Conservation (phyloP, 2,113 vertebrate species). For the Corythaeola cristata region DNA sequence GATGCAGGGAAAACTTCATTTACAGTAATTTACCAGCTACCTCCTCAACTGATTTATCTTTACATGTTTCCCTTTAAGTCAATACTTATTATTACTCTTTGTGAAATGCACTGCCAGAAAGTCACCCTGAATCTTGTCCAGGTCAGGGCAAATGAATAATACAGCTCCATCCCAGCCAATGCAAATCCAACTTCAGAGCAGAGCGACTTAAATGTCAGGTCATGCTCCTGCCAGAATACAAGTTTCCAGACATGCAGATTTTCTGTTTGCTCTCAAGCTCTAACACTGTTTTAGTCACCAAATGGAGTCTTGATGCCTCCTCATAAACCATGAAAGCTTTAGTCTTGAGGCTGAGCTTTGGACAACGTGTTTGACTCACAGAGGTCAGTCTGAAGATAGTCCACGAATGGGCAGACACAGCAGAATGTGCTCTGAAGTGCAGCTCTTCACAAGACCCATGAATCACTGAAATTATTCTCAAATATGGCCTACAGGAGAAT, state of each 20-base stretch:
- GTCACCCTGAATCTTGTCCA: not conserved
- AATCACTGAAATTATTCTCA: not conserved
- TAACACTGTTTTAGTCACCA: not conserved
- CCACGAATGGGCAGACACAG: not conserved
- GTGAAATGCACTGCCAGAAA: not conserved
- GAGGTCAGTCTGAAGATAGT: not conserved
- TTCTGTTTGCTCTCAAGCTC: not conserved
- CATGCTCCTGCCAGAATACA: not conserved
- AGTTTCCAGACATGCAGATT: constrained; percentile 64
- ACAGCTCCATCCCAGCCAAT: not conserved
- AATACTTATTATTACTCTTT: not conserved
- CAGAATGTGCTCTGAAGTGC: not conserved
- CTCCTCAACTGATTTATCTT: not conserved
- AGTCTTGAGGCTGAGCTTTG: not conserved
- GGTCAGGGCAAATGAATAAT: constrained; percentile 26
- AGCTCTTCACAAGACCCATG: not conserved
- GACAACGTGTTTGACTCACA: not conserved
- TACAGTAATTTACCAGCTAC: not conserved
- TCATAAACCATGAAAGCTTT: not conserved
- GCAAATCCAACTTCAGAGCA: constrained; percentile 30
- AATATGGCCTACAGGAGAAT: fast-evolving
- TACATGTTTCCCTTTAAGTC: not conserved
- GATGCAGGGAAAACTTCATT: not conserved
- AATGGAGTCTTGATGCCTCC: not conserved
- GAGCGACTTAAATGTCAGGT: not conserved